Evolutionary conservation across 2,797 vertebrate species (phyloP).

Genomic region (Spinibarbus caldwelli): DNA sequence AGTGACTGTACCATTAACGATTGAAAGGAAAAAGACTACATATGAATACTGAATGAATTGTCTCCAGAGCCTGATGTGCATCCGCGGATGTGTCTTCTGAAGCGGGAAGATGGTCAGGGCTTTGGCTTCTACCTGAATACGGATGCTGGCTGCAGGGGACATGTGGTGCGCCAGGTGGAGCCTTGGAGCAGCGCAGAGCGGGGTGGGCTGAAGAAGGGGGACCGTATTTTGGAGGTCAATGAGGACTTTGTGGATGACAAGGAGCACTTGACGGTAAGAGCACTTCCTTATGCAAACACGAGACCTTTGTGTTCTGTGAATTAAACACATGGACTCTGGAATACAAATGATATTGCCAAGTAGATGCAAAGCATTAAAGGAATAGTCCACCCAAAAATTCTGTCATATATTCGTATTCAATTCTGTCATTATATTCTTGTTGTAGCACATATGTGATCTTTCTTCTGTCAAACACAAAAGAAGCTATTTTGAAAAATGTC

Average conservation of each 20-base stretch:
- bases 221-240: conserved; percentile 91
- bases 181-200: conserved; percentile 83
- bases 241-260: conserved; percentile 77
- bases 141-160: conserved; percentile 67
- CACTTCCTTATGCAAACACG: conserved; percentile 26
- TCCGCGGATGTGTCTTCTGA: conserved; percentile 84
- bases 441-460: background rate
- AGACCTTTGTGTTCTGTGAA: conserved; percentile 29
- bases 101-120: conserved; percentile 72
- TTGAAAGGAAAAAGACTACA: background rate
- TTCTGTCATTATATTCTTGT: too few relatives aligned
- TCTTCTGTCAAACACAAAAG: background rate
- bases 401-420: too few relatives aligned
- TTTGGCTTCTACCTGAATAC: conserved; percentile 85
- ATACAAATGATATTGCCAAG: background rate
- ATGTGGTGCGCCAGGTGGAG: conserved; percentile 79
- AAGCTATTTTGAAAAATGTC: background rate
- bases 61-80: conserved; percentile 65
- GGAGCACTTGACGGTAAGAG: conserved; percentile 80
- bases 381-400: background rate
- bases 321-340: conserved; percentile 6
- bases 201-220: conserved; percentile 83
- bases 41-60: background rate
- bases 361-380: background rate
- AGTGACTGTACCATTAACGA: background rate